Percentiles rank a stretch among this genome's conserved stretches.
These are phyloP conservation scores for Bhutanitis thaidina DNA, from an alignment of 2,888 invertebrate species.

Conservation along the genomic window DNA sequence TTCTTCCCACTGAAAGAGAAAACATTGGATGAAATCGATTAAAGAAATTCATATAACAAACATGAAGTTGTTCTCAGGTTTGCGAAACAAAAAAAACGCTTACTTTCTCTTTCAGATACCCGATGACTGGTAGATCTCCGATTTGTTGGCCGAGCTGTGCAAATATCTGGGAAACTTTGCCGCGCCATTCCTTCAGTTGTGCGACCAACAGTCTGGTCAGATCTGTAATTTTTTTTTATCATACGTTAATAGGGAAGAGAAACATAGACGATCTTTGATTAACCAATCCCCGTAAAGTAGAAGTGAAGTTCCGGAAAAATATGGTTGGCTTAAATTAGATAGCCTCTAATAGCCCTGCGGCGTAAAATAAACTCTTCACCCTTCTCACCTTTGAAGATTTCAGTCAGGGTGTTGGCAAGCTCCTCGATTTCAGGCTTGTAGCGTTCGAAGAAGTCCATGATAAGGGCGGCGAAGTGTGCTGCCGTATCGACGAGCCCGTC, in stretches of 20 bases:
- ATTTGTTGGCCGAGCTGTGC: slow-evolving; percentile 54
- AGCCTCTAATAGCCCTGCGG: no score
- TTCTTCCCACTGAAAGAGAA: slow-evolving; percentile 47
- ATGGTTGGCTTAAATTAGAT: no score
- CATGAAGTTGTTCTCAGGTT: no score
- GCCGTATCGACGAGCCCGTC: slow-evolving; percentile 63
- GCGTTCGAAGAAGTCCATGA: slow-evolving; percentile 80
- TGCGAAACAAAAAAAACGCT: slow-evolving; percentile 3
- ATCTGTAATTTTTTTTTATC: no score
- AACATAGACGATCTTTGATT: no score
- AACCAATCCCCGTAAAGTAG: no score
- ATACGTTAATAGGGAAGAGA: no score
- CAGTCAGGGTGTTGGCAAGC: slow-evolving; percentile 71
- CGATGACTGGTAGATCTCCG: slow-evolving; percentile 61
- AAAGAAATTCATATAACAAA: no score
- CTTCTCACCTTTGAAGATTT: slow-evolving; percentile 75
- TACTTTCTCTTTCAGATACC: slow-evolving; percentile 62
- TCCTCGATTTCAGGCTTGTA: slow-evolving; percentile 84
- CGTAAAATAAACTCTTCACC: no score
- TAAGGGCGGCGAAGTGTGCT: slow-evolving; percentile 74
- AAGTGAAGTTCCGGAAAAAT: no score
- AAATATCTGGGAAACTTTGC: slow-evolving; percentile 43
- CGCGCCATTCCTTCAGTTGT: slow-evolving; percentile 64
- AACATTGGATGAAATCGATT: not conserved
- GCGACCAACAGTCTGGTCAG: slow-evolving; percentile 61